Conservation (phyloP, 2,888 invertebrate species). For the Pristionchus japonicus region DNA sequence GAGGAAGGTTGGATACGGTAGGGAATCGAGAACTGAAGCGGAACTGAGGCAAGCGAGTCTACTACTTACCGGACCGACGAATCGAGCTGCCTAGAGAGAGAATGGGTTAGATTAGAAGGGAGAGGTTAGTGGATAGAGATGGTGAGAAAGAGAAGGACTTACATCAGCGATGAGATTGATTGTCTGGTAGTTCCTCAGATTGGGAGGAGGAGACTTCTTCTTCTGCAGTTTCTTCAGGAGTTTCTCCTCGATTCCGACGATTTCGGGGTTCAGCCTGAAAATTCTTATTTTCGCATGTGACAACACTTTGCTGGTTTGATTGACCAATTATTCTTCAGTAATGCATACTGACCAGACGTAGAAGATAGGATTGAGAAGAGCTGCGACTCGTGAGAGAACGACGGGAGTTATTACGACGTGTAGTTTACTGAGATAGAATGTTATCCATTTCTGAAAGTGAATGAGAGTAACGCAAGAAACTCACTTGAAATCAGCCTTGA, state of each 20-base stretch:
- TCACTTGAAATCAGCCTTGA: constrained; percentile 57
- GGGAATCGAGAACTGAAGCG: constrained; percentile 1
- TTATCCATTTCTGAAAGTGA: constrained; percentile 27
- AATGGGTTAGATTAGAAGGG: neutral
- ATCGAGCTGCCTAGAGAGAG: constrained; percentile 26
- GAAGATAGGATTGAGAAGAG: constrained; percentile 63
- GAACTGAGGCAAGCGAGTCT: neutral
- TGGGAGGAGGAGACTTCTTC: constrained; percentile 53
- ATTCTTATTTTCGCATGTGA: neutral
- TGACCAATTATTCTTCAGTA: no score
- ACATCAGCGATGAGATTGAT: constrained; percentile 59
- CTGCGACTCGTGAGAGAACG: constrained; percentile 56
- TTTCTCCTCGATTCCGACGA: constrained; percentile 61
- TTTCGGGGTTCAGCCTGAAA: constrained; percentile 59
- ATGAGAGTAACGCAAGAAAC: no score
- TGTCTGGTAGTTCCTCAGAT: constrained; percentile 60
- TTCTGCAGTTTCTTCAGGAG: constrained; percentile 55
- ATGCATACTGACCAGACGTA: constrained; percentile 58
- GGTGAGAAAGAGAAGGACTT: neutral
- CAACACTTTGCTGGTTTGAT: neutral
- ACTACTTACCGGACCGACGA: neutral
- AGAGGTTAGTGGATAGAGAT: neutral
- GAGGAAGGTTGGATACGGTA: neutral
- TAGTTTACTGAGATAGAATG: neutral
- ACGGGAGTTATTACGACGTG: constrained; percentile 42